phyloP scores from a whole-genome alignment of 1,140 invertebrate genomes.

The Drosophila melanica region DNA sequence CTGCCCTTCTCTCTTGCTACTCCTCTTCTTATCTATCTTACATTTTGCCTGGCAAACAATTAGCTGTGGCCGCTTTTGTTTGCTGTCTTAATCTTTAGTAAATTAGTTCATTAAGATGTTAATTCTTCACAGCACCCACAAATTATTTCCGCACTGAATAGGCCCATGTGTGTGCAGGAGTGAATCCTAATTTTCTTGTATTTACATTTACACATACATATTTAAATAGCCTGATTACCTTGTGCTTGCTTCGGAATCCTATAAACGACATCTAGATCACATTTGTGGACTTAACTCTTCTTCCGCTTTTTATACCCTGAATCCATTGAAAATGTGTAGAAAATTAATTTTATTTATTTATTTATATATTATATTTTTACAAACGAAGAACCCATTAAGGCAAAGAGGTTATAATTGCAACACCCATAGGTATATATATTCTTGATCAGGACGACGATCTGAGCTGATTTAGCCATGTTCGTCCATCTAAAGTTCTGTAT shows the following conservation, averaged over 20 bases:
- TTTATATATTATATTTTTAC: too few relatives aligned
- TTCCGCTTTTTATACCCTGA: too few relatives aligned
- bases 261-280: not conserved
- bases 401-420: too few relatives aligned
- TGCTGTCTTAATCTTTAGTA: slow-evolving; percentile 82
- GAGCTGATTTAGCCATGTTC: too few relatives aligned
- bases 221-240: slow-evolving; percentile 2
- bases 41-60: slow-evolving; percentile 50
- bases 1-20: slow-evolving; percentile 19
- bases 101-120: slow-evolving; percentile 84
- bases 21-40: slow-evolving; percentile 34
- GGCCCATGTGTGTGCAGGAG: slow-evolving; percentile 2
- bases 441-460: too few relatives aligned
- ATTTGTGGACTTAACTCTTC: not conserved
- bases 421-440: too few relatives aligned
- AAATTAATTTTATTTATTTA: too few relatives aligned
- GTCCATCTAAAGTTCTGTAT: too few relatives aligned
- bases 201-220: not conserved
- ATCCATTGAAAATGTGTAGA: too few relatives aligned
- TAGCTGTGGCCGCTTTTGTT: slow-evolving; percentile 76
- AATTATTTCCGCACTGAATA: slow-evolving; percentile 54
- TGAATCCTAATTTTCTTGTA: not conserved
- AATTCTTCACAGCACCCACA: slow-evolving; percentile 83
- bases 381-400: too few relatives aligned
- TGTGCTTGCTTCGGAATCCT: not conserved